phyloP scores from a whole-genome alignment of 1,140 invertebrate species.

The Drosophila baimaii region DNA sequence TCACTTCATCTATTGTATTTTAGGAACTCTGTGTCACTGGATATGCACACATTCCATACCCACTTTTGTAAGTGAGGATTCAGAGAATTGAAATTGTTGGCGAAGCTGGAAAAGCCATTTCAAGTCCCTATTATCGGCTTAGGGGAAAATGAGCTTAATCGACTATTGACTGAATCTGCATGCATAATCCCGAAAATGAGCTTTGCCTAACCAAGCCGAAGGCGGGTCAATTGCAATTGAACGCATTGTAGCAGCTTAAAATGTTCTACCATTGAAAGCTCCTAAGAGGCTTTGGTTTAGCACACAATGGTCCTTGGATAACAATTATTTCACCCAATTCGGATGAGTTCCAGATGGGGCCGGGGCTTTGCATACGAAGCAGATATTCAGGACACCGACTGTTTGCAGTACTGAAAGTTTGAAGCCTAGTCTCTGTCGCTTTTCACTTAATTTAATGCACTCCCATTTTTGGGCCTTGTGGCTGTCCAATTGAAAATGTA shows the following conservation, averaged over 20 bases:
- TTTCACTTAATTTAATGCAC: conserved; percentile 36
- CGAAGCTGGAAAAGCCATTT: conserved; percentile 6
- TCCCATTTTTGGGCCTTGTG: conserved; percentile 3
- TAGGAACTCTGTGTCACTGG: neutral
- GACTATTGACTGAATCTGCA: conserved; percentile 17
- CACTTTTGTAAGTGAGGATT: no score
- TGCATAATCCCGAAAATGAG: conserved; percentile 32
- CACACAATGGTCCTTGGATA: conserved; percentile 24
- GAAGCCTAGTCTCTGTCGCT: neutral
- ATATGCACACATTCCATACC: neutral
- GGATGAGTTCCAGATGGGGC: conserved; percentile 13
- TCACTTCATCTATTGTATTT: neutral
- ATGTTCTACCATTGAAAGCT: conserved; percentile 33
- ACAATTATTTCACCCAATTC: conserved; percentile 26
- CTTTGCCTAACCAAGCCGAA: conserved; percentile 16
- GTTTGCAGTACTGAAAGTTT: neutral
- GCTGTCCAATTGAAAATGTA: conserved; percentile 38
- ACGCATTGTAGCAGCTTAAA: conserved; percentile 40
- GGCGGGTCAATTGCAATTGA: conserved; percentile 41
- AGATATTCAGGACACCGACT: neutral
- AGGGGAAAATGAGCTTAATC: neutral
- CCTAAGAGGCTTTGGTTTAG: conserved; percentile 41
- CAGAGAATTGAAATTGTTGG: neutral
- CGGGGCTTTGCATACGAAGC: neutral
- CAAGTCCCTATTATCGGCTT: conserved; percentile 4